Base-by-base conservation (phyloP, 2,797 vertebrate species). In the Halcyon smyrnensis region DNA sequence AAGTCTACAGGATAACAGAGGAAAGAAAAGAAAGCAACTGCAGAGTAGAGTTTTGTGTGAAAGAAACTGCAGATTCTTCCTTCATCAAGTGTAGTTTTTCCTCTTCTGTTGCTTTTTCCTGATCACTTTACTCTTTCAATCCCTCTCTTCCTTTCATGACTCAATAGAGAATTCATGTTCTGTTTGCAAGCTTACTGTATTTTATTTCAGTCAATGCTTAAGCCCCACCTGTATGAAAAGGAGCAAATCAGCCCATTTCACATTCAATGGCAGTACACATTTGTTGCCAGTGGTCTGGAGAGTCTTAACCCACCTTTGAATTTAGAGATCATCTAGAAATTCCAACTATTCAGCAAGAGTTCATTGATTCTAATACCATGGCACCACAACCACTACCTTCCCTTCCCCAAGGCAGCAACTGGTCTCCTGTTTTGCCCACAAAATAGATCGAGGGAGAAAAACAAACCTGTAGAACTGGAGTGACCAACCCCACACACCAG, bases 191-290 rank as follows among this genome's bases (percentile, higher is more conserved):
- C 6, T 64, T 46, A 34, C 13, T 36, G 8, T 28, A 14, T 51
- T 84, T 78, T 64, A 10, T 70, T 92, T 64, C 68, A 83, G 56
- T 20, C 50, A 71, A 5, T 9, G 50, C n/a, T 69, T 64, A 83
- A 25, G 14, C 45, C 37, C 37, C 28, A 36, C 30, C 16, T 54
- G 18, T 28, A 37, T 43, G 39, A 48, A 89, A 69, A 57, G 10
- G 16, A 91, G n/a, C 8, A 59, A 91, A 12, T 25, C 39, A 54
- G 36, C 25, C 25, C 54, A 30, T 25, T 48, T 25, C 53, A 77
- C 0, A 0, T 32, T 65, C 23, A 60, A 1, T 21, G 15, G 36
- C 53, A 60, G 20, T 34, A 53, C 28, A 43, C 18, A 27, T 90
- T 86, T 71, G 7, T 14, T 90, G 34, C 21, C 50, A 83, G 27